Evolutionary conservation across 2,888 invertebrate species (phyloP).

Genomic region (Itoplectis maculator): DNA sequence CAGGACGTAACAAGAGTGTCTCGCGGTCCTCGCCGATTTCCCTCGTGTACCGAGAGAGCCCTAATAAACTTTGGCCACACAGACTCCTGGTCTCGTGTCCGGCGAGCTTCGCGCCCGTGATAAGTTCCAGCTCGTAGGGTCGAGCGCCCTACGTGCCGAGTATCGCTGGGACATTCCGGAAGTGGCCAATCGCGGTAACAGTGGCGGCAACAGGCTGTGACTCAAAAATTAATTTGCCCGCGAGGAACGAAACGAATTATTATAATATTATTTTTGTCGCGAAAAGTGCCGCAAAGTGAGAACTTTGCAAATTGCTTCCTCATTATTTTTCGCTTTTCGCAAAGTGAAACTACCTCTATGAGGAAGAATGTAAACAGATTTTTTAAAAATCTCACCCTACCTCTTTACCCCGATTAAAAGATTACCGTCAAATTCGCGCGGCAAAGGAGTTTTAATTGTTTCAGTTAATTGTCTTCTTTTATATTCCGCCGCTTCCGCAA

Average conservation of each 20-base stretch:
- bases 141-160: background rate
- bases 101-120: slow-evolving; percentile 26
- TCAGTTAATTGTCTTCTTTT: slow-evolving; percentile 26
- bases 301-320: too few species aligned
- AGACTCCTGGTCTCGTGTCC: slow-evolving; percentile 25
- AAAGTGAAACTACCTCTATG: too few species aligned
- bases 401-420: background rate
- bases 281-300: too few species aligned
- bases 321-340: too few species aligned
- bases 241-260: slow-evolving; percentile 49
- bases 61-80: slow-evolving; percentile 68
- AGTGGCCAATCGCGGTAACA: slow-evolving; percentile 8
- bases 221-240: slow-evolving; percentile 61
- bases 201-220: slow-evolving; percentile 22
- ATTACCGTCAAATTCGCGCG: slow-evolving; percentile 7
- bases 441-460: slow-evolving; percentile 34
- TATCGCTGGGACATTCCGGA: slow-evolving; percentile 4
- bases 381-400: slow-evolving; percentile 4
- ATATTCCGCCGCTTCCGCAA: background rate
- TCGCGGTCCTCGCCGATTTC: slow-evolving; percentile 68
- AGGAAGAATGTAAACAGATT: slow-evolving; percentile 8
- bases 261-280: background rate
- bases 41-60: slow-evolving; percentile 68
- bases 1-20: too few species aligned
- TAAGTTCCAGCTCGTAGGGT: slow-evolving; percentile 17